phyloP scores from a whole-genome alignment of 1,140 invertebrate species.

The Drosophila busckii region DNA sequence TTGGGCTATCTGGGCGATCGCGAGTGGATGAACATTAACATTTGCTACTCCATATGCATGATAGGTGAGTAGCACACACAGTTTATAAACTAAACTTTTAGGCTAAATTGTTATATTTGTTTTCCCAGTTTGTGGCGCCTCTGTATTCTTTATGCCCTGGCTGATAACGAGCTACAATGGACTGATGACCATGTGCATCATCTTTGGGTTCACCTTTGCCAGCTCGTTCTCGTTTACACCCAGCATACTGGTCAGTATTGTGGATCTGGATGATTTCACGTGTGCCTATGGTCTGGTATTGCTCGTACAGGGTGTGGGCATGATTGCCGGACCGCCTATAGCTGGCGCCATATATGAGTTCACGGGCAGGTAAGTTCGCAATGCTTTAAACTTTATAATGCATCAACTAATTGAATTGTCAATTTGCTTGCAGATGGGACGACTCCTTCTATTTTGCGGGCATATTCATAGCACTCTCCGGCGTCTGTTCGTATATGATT shows the following conservation, averaged over 20 bases:
- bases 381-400: background rate
- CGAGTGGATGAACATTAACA: conserved; percentile 90
- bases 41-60: conserved; percentile 89
- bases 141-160: conserved; percentile 86
- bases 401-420: background rate
- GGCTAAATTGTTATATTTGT: background rate
- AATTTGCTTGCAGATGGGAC: conserved; percentile 60
- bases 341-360: conserved; percentile 80
- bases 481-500: conserved; percentile 82
- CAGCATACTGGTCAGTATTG: conserved; percentile 85
- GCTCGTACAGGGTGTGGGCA: conserved; percentile 89
- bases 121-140: conserved; percentile 83
- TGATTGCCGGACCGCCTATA: conserved; percentile 82
- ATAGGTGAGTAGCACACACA: conserved; percentile 70
- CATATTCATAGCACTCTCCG: conserved; percentile 90
- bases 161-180: conserved; percentile 82
- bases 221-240: conserved; percentile 93
- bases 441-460: conserved; percentile 90
- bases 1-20: conserved; percentile 94
- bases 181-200: conserved; percentile 81
- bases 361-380: conserved; percentile 50
- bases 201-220: conserved; percentile 91
- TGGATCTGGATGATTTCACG: conserved; percentile 84
- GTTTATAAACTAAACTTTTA: background rate
- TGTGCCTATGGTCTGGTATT: conserved; percentile 92